These are phyloP conservation scores for Homalodisca vitripennis DNA, from an alignment of 1,140 invertebrate genomes.

Conservation along the genomic window DNA sequence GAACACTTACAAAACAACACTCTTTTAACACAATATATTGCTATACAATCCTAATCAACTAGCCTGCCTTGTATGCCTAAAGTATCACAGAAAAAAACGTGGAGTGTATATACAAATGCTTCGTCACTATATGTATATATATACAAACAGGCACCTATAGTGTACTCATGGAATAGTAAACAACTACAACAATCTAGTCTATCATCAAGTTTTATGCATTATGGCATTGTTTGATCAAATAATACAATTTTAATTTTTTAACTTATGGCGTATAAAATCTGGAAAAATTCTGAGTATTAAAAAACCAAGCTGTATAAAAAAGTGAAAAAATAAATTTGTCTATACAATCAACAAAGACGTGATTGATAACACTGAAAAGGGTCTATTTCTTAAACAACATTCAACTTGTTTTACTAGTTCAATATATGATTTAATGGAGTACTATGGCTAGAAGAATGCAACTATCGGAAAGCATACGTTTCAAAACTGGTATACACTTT, in stretches of 20 bases:
- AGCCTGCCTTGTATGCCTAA: background rate
- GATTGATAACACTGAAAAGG: too few species aligned
- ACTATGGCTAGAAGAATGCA: too few species aligned
- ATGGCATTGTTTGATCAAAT: constrained; percentile 19
- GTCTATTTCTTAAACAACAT: too few species aligned
- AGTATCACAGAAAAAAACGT: constrained; percentile 20
- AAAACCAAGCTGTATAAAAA: too few species aligned
- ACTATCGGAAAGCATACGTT: too few species aligned
- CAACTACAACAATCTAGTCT: background rate
- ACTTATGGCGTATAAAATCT: too few species aligned
- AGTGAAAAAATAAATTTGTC: too few species aligned
- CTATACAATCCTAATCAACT: background rate
- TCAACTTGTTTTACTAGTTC: too few species aligned
- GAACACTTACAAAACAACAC: constrained; percentile 12
- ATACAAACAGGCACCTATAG: constrained; percentile 8
- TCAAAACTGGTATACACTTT: too few species aligned
- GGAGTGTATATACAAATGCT: constrained; percentile 23
- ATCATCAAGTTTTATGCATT: background rate
- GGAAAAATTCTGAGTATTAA: too few species aligned
- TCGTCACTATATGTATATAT: constrained; percentile 1
- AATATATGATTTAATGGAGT: too few species aligned
- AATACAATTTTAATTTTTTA: background rate
- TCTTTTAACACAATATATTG: constrained; percentile 21
- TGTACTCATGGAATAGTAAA: constrained; percentile 7
- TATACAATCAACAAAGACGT: too few species aligned